These are phyloP conservation scores for Epinephelus cyanopodus DNA, from an alignment of 2,113 vertebrate genomes.

Conservation along the genomic window DNA sequence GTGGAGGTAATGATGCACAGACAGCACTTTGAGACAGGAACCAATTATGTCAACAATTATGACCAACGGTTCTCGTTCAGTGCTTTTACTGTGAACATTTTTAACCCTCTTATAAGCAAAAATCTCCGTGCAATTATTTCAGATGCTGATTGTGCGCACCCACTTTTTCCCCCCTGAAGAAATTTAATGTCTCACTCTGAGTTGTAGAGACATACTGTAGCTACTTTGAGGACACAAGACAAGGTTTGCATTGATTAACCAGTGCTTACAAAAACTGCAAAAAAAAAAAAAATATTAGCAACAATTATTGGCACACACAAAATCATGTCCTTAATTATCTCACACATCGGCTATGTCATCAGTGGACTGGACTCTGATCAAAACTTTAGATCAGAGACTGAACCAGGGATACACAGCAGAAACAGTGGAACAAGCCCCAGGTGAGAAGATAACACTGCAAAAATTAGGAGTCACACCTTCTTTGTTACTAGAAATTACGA, in stretches of 20 bases:
- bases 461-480: conserved; percentile 15
- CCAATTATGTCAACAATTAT: conserved; percentile 9
- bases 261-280: not conserved
- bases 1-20: conserved; percentile 10
- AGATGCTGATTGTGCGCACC: conserved; percentile 3
- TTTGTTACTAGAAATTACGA: conserved; percentile 24
- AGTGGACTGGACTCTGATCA: not conserved
- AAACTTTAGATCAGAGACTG: conserved; percentile 3
- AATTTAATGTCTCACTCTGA: not conserved
- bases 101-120: not conserved
- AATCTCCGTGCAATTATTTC: conserved; percentile 17
- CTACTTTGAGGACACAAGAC: conserved; percentile 7
- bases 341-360: conserved; percentile 7
- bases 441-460: not conserved
- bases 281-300: not conserved
- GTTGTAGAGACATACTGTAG: conserved; percentile 5
- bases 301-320: conserved; percentile 25
- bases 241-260: conserved; percentile 15
- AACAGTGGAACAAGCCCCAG: not conserved
- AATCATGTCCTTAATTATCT: conserved; percentile 1
- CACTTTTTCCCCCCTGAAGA: not conserved
- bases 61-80: not conserved
- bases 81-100: not conserved
- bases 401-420: not conserved
- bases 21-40: conserved; percentile 15